Conservation (phyloP, 2,888 invertebrate genomes). For the Archaeoteleia sp. region DNA sequence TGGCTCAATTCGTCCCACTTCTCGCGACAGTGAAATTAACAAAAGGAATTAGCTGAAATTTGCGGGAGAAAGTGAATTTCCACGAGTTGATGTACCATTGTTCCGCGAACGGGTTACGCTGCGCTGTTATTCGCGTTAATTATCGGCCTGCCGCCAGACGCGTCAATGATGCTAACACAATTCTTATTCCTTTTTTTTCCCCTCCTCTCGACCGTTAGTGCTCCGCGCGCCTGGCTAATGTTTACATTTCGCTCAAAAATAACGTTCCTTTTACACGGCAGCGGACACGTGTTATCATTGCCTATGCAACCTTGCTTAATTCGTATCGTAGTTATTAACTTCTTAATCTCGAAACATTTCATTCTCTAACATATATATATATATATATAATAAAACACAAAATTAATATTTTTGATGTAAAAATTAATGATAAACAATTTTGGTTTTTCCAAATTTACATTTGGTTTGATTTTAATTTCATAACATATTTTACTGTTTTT, state of each 20-base stretch:
- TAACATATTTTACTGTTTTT: too few species aligned
- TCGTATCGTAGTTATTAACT: too few species aligned
- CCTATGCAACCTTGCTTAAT: too few species aligned
- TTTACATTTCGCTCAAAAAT: slow-evolving; percentile 34
- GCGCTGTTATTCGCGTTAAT: slow-evolving; percentile 22
- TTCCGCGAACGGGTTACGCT: slow-evolving; percentile 21
- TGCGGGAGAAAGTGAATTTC: slow-evolving; percentile 34
- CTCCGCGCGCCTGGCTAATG: slow-evolving; percentile 7
- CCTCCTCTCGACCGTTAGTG: slow-evolving; percentile 6
- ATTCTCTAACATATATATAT: too few species aligned
- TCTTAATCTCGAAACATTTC: too few species aligned
- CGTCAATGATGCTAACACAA: slow-evolving; percentile 20
- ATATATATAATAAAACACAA: too few species aligned
- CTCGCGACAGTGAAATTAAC: slow-evolving; percentile 11
- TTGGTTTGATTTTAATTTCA: too few species aligned
- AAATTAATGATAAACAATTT: too few species aligned
- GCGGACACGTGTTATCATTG: too few species aligned
- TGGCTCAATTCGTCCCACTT: slow-evolving; percentile 25
- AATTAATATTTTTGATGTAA: too few species aligned
- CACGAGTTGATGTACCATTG: slow-evolving; percentile 24
- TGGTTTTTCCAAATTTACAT: too few species aligned
- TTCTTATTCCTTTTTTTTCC: slow-evolving; percentile 18
- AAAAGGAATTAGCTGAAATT: slow-evolving; percentile 18
- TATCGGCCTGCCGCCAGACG: slow-evolving; percentile 23
- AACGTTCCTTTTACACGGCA: too few species aligned